Percentiles rank a stretch among this genome's conserved stretches.
Conservation (phyloP, 2,797 vertebrate species). For the Megalops cyprinoides region DNA sequence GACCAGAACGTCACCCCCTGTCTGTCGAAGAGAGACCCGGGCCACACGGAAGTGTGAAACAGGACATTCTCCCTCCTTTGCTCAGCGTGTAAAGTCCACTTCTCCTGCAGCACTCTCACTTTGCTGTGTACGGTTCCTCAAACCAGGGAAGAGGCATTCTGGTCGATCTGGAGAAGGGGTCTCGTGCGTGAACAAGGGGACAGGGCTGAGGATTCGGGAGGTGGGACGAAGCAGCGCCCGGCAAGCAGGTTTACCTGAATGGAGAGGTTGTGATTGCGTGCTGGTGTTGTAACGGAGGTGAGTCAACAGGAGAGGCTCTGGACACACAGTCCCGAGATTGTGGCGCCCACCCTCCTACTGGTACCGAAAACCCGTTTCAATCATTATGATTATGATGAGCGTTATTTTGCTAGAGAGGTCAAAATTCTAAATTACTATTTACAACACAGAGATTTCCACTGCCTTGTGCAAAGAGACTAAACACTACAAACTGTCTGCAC, state of each 20-base stretch:
- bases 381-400: background rate
- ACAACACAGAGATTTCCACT: background rate
- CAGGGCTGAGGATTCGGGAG: background rate
- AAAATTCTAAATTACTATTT: background rate
- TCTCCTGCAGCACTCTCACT: background rate
- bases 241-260: background rate
- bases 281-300: background rate
- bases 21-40: background rate
- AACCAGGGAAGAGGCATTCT: background rate
- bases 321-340: background rate
- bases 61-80: background rate
- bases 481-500: too few relatives aligned
- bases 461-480: background rate
- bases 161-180: background rate
- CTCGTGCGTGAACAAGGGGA: too few relatives aligned
- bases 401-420: background rate
- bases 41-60: background rate
- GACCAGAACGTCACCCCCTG: background rate
- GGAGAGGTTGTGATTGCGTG: background rate
- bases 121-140: background rate
- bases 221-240: background rate
- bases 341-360: too few relatives aligned
- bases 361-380: too few relatives aligned
- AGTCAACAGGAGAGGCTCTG: background rate
- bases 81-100: background rate